These are phyloP conservation scores for Hypotaenidia philippensis DNA, from an alignment of 2,797 vertebrate genomes.

Conservation along the genomic window DNA sequence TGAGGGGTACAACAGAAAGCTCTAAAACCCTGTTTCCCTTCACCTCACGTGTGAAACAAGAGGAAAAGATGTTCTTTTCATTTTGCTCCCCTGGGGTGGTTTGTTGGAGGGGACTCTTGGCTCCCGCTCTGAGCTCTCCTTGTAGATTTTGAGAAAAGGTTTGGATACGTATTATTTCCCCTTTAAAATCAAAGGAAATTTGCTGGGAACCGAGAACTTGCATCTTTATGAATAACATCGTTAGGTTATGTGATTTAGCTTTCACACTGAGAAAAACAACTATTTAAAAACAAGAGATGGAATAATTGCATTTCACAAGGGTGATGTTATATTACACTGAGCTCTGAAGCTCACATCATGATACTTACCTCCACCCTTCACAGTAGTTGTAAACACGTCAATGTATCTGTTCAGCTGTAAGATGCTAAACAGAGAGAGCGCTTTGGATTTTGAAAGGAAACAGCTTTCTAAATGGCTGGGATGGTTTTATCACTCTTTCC, in stretches of 20 bases:
- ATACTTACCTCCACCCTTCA: slow-evolving; percentile 74
- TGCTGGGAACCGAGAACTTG: neutral
- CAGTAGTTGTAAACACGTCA: slow-evolving; percentile 65
- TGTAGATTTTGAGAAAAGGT: neutral
- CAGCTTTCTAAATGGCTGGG: slow-evolving; percentile 48
- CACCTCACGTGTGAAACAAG: neutral
- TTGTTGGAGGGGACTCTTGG: neutral
- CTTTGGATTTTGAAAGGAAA: slow-evolving; percentile 65
- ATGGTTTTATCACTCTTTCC: slow-evolving; percentile 61
- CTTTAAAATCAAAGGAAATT: slow-evolving; percentile 39
- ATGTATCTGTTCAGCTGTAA: slow-evolving; percentile 55
- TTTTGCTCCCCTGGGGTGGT: neutral
- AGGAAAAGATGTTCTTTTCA: neutral
- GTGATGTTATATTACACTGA: slow-evolving; percentile 56
- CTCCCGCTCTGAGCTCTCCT: neutral
- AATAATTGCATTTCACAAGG: slow-evolving; percentile 76
- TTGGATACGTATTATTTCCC: neutral
- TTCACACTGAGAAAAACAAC: slow-evolving; percentile 59
- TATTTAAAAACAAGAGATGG: slow-evolving; percentile 76
- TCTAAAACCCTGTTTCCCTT: neutral
- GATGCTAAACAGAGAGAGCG: slow-evolving; percentile 53
- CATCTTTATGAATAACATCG: neutral
- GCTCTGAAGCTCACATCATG: slow-evolving; percentile 63
- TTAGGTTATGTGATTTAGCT: slow-evolving; percentile 8
- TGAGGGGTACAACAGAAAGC: neutral